phyloP scores from a whole-genome alignment of 2,797 vertebrate species.

The Rhabdomys pumilio region DNA sequence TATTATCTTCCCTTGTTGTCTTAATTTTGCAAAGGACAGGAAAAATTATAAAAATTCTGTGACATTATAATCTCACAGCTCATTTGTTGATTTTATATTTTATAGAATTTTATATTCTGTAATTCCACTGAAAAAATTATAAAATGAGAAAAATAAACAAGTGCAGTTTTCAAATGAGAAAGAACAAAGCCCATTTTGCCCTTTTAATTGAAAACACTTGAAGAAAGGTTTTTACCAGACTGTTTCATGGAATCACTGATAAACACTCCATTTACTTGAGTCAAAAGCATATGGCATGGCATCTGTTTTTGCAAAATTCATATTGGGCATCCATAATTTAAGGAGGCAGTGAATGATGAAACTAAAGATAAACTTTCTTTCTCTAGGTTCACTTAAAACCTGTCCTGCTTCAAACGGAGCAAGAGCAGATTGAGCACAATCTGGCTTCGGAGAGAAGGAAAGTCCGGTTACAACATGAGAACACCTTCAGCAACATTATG shows the following conservation, averaged over 20 bases:
- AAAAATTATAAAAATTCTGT: neutral
- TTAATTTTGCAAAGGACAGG: constrained; percentile 62
- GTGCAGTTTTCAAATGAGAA: neutral
- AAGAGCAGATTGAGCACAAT: constrained; percentile 88
- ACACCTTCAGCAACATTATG: constrained; percentile 89
- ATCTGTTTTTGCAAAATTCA: constrained; percentile 58
- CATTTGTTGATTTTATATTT: constrained; percentile 18
- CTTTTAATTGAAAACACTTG: constrained; percentile 68
- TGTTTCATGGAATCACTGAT: neutral
- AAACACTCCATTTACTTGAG: constrained; percentile 28
- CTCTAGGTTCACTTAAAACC: constrained; percentile 89
- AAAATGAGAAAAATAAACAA: constrained; percentile 50
- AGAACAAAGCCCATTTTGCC: constrained; percentile 40
- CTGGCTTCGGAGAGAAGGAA: constrained; percentile 90
- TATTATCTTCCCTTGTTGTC: neutral
- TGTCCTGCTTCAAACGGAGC: constrained; percentile 84
- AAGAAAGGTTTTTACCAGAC: constrained; percentile 37
- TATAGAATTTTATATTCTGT: constrained; percentile 30
- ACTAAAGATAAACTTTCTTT: constrained; percentile 4
- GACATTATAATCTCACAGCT: neutral
- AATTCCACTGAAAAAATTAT: constrained; percentile 11
- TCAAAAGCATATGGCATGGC: constrained; percentile 4
- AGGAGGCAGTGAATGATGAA: neutral
- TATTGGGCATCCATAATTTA: constrained; percentile 15
- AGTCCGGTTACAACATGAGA: constrained; percentile 89